phyloP scores from a whole-genome alignment of 2,113 vertebrate species.

The Pituophis catenifer region DNA sequence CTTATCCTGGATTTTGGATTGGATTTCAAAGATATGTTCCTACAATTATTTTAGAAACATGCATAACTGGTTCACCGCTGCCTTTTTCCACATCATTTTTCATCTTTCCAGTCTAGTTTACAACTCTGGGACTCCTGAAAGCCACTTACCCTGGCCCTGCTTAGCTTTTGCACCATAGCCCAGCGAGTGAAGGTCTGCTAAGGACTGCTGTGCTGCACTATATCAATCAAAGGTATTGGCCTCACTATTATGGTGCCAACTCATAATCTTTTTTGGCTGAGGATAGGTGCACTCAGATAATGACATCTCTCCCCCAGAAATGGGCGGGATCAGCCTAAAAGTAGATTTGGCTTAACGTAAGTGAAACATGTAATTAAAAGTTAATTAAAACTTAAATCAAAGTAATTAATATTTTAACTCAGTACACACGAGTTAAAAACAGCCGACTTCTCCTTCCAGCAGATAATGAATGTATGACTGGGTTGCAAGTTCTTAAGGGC shows the following conservation, averaged over 20 bases:
- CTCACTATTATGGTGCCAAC: background rate
- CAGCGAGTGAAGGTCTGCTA: background rate
- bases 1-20: background rate
- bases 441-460: background rate
- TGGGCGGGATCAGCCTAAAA: background rate
- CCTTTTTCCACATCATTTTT: background rate
- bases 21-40: background rate
- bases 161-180: background rate
- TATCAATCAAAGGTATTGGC: background rate
- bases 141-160: background rate
- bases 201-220: background rate
- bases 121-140: background rate
- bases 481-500: background rate
- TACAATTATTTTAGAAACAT: background rate
- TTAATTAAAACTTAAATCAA: background rate
- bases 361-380: background rate
- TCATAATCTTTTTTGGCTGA: background rate
- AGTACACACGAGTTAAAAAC: background rate
- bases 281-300: background rate
- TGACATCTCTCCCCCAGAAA: background rate
- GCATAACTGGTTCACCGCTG: background rate
- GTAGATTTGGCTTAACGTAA: background rate
- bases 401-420: background rate
- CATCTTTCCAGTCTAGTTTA: background rate
- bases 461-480: background rate